These are phyloP conservation scores for Ophion ventricosus DNA, from an alignment of 2,888 invertebrate species.

Conservation along the genomic window DNA sequence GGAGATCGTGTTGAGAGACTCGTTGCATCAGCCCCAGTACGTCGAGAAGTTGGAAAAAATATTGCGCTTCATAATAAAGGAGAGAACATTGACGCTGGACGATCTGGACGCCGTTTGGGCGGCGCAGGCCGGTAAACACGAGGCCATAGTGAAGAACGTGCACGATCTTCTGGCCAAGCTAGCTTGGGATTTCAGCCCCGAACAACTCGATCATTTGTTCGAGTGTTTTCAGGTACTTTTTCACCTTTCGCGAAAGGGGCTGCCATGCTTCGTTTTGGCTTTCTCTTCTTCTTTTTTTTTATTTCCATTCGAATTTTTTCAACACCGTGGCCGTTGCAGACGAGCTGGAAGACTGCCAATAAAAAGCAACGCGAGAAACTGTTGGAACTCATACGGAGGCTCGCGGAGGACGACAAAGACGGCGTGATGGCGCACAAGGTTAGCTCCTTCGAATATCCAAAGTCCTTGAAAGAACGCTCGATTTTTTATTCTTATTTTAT, in stretches of 20 bases:
- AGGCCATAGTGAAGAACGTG: slow-evolving; percentile 98
- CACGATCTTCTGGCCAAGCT: slow-evolving; percentile 98
- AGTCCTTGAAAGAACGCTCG: not conserved
- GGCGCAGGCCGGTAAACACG: slow-evolving; percentile 98
- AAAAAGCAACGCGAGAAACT: slow-evolving; percentile 98
- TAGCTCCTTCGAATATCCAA: slow-evolving; percentile 15
- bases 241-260: not conserved
- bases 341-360: slow-evolving; percentile 97
- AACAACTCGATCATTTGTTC: slow-evolving; percentile 98
- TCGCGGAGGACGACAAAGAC: slow-evolving; percentile 99
- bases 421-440: slow-evolving; percentile 99
- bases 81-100: slow-evolving; percentile 93
- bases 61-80: slow-evolving; percentile 97
- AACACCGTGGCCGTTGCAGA: slow-evolving; percentile 83
- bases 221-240: slow-evolving; percentile 94
- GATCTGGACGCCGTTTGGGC: slow-evolving; percentile 98
- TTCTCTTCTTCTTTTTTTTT: not conserved
- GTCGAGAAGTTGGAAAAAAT: slow-evolving; percentile 99
- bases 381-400: slow-evolving; percentile 95
- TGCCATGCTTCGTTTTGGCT: slow-evolving; percentile 16
- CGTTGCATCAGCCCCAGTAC: slow-evolving; percentile 98
- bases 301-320: not conserved
- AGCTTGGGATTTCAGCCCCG: slow-evolving; percentile 99
- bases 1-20: slow-evolving; percentile 97
- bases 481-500: slow-evolving; percentile 1